phyloP scores from a whole-genome alignment of 2,888 invertebrate species.

The Andrena fulva region DNA sequence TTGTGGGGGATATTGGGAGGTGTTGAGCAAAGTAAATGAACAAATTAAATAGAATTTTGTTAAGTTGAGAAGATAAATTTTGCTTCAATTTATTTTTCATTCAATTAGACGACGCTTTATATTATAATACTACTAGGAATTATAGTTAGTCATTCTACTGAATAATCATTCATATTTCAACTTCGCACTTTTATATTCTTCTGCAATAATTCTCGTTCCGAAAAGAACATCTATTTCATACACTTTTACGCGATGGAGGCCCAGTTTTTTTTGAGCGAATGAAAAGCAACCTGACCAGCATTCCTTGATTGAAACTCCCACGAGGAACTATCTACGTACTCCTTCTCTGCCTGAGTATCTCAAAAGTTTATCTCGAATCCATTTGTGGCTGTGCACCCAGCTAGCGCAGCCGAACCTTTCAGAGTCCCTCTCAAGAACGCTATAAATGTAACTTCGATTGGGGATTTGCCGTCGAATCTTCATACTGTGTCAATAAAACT shows the following conservation, averaged over 20 bases:
- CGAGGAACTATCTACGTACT: conserved; percentile 2
- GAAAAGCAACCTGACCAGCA: conserved; percentile 19
- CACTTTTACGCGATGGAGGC: not conserved
- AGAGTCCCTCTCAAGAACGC: not conserved
- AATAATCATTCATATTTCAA: too few relatives aligned
- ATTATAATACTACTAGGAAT: too few relatives aligned
- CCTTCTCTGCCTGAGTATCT: not conserved
- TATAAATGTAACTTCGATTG: conserved; percentile 10
- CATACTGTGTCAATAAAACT: not conserved
- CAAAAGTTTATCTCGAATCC: conserved; percentile 10
- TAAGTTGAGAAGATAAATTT: too few relatives aligned
- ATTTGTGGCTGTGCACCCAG: conserved; percentile 2
- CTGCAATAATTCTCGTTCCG: too few relatives aligned
- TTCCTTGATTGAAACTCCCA: conserved; percentile 5
- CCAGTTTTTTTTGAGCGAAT: not conserved
- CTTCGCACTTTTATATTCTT: too few relatives aligned
- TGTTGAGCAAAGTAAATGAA: too few relatives aligned
- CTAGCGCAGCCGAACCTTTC: not conserved
- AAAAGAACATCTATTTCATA: not conserved
- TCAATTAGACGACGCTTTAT: too few relatives aligned
- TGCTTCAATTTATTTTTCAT: too few relatives aligned
- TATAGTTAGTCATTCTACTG: too few relatives aligned
- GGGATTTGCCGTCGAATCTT: conserved; percentile 10
- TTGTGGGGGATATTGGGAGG: too few relatives aligned
- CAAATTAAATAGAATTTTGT: too few relatives aligned